Evolutionary conservation across 2,888 invertebrate genomes (phyloP).

Genomic region (Rhagium mordax): DNA sequence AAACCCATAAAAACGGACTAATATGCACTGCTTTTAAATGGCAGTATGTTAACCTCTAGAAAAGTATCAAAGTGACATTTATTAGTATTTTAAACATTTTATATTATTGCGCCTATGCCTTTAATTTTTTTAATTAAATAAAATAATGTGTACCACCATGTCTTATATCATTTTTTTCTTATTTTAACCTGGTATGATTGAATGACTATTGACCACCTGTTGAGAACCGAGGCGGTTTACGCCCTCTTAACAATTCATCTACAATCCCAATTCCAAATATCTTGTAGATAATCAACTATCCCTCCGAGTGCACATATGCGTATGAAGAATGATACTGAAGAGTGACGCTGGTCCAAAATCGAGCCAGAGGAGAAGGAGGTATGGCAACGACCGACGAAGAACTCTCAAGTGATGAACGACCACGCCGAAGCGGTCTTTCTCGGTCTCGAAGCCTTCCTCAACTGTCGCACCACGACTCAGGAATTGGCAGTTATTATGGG

Average conservation of each 20-base stretch:
- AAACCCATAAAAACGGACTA: no score
- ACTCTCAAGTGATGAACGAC: constrained; percentile 64
- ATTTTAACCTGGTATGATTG: background rate
- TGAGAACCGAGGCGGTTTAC: background rate
- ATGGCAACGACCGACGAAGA: constrained; percentile 68
- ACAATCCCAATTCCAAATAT: background rate
- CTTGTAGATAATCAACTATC: constrained; percentile 22
- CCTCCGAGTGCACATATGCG: constrained; percentile 47
- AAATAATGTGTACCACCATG: no score
- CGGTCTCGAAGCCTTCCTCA: constrained; percentile 80
- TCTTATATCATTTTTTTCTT: no score
- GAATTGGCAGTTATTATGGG: constrained; percentile 69
- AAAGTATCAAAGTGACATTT: no score
- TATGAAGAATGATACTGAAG: constrained; percentile 56
- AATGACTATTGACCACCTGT: background rate
- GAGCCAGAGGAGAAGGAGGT: constrained; percentile 47
- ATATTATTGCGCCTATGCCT: no score
- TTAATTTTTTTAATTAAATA: no score
- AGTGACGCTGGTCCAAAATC: constrained; percentile 51
- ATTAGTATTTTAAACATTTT: no score
- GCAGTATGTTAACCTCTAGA: no score
- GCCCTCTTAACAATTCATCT: background rate
- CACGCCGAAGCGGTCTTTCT: constrained; percentile 71
- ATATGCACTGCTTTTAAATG: no score
- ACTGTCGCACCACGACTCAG: constrained; percentile 74